Evolutionary conservation across 2,888 invertebrate species (phyloP), one percentile per base, ranked within the genome.

Genomic region (Nesidiocoris tenuis): DNA sequence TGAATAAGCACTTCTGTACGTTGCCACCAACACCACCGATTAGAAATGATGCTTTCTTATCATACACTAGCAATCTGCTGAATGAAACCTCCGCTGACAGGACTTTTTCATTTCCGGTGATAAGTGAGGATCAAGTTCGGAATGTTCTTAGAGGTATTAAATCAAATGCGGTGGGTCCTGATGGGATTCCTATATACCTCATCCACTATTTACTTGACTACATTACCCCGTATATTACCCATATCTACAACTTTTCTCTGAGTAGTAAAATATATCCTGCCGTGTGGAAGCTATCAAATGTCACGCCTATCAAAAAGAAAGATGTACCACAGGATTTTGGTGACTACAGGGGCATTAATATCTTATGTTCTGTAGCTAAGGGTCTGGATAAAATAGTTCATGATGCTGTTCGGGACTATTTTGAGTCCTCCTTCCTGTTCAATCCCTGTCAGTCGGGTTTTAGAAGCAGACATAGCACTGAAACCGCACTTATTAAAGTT

Each of bases 331-430:
- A 16, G 23, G 5, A 22, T 24, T 22, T 23, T 1, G 24, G 18
- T 23, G 64, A 64, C 12, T 64, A n/a, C 16, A 64, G 64, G 24
- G 64, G 18, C 2, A 61, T 61, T 21, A 61, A 61, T 19, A 18
- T 61, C 1, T 12, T 61, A 1, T 61, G 61, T 19, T 17, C 61
- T n/a, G 2, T 22, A 3, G 61, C 18, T 1, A 61, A 61, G 19
- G 21, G 17, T 18, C 19, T 61, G 1, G 61, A 61, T 19, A 19
- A n/a, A 12, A 3, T 61, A 3, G 12, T 61, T 19, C 19, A 61
- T 19, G 12, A 21, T 2, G 21, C 12, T 3, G 2, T 61, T 2
- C 1, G 2, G 2, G 12, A 19, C 19, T 19, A 18, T 19, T 12
- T 61, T 18, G 12, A 18, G 2, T 3, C 22, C 1, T 23, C 3